A percentile compares a stretch with the other conserved stretches of the same genome.
These are phyloP conservation scores for Mus spicilegus DNA, from an alignment of 2,113 vertebrate species.

Conservation along the genomic window DNA sequence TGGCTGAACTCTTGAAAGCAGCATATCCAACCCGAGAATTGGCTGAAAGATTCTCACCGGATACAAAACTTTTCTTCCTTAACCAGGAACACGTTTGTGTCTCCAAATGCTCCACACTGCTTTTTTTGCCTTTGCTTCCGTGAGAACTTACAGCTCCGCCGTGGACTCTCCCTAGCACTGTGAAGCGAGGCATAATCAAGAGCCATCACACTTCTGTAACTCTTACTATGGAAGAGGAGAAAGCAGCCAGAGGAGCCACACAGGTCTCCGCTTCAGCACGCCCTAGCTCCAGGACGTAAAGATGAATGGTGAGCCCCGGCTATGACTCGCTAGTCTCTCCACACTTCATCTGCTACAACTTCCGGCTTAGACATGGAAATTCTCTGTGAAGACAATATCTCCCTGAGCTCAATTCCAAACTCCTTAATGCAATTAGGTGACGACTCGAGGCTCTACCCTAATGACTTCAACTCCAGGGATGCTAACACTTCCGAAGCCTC, in stretches of 20 bases:
- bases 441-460: conserved; percentile 81
- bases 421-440: conserved; percentile 83
- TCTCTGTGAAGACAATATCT: conserved; percentile 84
- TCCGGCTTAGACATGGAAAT: conserved; percentile 86
- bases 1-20: conserved; percentile 72
- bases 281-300: conserved; percentile 65
- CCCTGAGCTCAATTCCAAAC: conserved; percentile 83
- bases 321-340: conserved; percentile 67
- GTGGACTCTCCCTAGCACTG: conserved; percentile 71
- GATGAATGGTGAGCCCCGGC: conserved; percentile 78
- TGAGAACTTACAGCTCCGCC: background rate
- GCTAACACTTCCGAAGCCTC: conserved; percentile 85
- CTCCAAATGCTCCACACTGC: conserved; percentile 75
- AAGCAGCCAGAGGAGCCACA: background rate
- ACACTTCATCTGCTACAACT: conserved; percentile 68
- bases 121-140: conserved; percentile 57
- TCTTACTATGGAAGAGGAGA: conserved; percentile 56
- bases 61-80: conserved; percentile 83
- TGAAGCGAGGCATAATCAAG: conserved; percentile 70
- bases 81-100: conserved; percentile 74
- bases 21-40: conserved; percentile 74
- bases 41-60: conserved; percentile 74
- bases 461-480: conserved; percentile 80
- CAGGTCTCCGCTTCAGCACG: conserved; percentile 45
- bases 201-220: conserved; percentile 54